phyloP scores from a whole-genome alignment of 2,888 invertebrate genomes.

The Hypsopygia costalis region DNA sequence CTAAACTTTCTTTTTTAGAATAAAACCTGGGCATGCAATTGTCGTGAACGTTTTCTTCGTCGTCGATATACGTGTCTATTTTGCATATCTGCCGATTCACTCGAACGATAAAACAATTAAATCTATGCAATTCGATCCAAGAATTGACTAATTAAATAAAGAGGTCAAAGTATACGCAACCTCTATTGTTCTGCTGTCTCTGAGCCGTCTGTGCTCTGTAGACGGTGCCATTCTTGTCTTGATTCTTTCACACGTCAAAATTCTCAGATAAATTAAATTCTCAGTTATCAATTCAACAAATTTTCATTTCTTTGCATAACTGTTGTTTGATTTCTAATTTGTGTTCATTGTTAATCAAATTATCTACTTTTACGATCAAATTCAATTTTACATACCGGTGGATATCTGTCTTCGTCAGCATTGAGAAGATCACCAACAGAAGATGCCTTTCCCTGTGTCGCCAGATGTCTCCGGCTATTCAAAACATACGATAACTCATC shows the following conservation, averaged over 20 bases:
- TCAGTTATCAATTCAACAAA: slow-evolving; percentile 2
- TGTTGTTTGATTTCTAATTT: not conserved
- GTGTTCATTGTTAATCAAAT: not conserved
- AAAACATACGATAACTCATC: slow-evolving; percentile 74
- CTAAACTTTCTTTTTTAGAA: not conserved
- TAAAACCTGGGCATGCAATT: not conserved
- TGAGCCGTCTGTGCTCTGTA: not conserved
- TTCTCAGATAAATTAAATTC: slow-evolving; percentile 1
- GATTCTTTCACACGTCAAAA: slow-evolving; percentile 5
- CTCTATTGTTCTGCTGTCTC: slow-evolving; percentile 7
- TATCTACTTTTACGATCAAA: too few relatives aligned
- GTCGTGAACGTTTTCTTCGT: too few relatives aligned
- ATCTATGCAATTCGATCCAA: slow-evolving; percentile 5
- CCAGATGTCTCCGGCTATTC: slow-evolving; percentile 62
- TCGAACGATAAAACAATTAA: not conserved
- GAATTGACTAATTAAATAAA: slow-evolving; percentile 11
- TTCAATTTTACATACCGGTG: slow-evolving; percentile 48
- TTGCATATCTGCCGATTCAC: too few relatives aligned
- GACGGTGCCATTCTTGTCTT: slow-evolving; percentile 3
- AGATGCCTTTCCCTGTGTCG: slow-evolving; percentile 67
- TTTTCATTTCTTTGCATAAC: not conserved
- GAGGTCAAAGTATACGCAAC: slow-evolving; percentile 3
- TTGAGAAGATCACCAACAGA: slow-evolving; percentile 74
- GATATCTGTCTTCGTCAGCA: slow-evolving; percentile 62
- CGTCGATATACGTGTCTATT: too few relatives aligned